phyloP scores from a whole-genome alignment of 2,888 invertebrate genomes.

The Himalopsyche kuldschensis region DNA sequence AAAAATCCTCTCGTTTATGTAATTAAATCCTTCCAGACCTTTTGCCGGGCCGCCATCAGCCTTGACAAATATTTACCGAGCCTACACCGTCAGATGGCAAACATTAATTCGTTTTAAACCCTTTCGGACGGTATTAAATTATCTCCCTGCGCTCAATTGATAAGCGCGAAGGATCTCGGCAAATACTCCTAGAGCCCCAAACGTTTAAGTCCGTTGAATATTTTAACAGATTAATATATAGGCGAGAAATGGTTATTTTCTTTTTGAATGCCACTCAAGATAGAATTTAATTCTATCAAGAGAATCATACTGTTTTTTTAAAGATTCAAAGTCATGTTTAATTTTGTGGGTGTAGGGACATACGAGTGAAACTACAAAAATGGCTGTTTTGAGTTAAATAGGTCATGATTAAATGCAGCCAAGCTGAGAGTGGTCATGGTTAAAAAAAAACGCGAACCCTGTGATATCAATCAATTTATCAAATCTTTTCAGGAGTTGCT shows the following conservation, averaged over 20 bases:
- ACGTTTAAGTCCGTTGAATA: not conserved
- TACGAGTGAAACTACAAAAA: too few species aligned
- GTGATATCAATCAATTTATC: too few species aligned
- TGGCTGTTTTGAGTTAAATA: too few species aligned
- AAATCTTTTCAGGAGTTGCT: too few species aligned
- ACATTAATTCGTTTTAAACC: slow-evolving; percentile 8
- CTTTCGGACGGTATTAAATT: slow-evolving; percentile 8
- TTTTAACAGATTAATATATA: not conserved
- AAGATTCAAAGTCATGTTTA: too few species aligned
- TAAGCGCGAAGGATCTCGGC: not conserved
- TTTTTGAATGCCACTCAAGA: not conserved
- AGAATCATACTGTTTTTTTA: not conserved
- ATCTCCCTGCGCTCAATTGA: not conserved
- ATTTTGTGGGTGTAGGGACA: too few species aligned
- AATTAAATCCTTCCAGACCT: not conserved
- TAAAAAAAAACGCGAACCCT: too few species aligned
- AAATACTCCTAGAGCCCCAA: not conserved
- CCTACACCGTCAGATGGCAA: slow-evolving; percentile 3
- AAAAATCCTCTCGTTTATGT: too few species aligned
- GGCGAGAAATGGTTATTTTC: not conserved
- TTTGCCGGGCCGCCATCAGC: not conserved
- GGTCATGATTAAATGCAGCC: too few species aligned
- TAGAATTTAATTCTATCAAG: not conserved
- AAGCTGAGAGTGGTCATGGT: too few species aligned
- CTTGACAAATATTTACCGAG: not conserved